phyloP scores from a whole-genome alignment of 2,797 vertebrate genomes.

The Thalassophryne amazonica region DNA sequence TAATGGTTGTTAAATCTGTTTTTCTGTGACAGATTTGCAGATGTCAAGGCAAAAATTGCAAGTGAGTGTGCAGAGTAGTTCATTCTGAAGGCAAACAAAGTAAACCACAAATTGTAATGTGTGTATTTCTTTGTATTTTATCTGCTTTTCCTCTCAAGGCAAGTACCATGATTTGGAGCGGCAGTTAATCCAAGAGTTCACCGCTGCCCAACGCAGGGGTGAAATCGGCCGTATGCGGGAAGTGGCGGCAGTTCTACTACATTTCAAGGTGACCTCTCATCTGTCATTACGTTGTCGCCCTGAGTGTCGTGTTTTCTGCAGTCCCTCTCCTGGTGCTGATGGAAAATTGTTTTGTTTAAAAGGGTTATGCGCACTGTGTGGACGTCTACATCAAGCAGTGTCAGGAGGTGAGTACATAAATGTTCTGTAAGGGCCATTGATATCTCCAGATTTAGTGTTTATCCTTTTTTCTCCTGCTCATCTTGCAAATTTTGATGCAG shows the following conservation, averaged over 20 bases:
- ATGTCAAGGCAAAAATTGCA: constrained; percentile 99
- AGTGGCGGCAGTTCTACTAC: constrained; percentile 95
- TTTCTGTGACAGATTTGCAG: constrained; percentile 88
- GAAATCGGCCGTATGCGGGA: constrained; percentile 98
- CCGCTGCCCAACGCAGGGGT: constrained; percentile 89
- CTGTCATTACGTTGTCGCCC: background rate
- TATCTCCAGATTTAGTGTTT: background rate
- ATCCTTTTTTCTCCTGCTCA: constrained; percentile 8
- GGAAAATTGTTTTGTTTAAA: constrained; percentile 43
- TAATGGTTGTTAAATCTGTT: constrained; percentile 41
- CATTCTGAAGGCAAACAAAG: background rate
- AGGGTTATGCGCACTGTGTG: constrained; percentile 99
- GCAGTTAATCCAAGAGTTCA: constrained; percentile 98
- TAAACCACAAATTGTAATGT: background rate
- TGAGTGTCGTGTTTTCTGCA: background rate
- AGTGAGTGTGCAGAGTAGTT: constrained; percentile 79
- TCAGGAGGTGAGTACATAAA: constrained; percentile 86
- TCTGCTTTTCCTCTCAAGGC: constrained; percentile 74
- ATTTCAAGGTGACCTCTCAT: constrained; percentile 91
- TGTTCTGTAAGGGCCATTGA: background rate
- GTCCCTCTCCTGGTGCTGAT: too few relatives aligned
- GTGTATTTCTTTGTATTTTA: constrained; percentile 5
- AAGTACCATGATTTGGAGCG: constrained; percentile 98
- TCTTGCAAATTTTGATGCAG: too few relatives aligned
- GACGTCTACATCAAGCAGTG: constrained; percentile 99